Evolutionary conservation across 2,797 vertebrate species (phyloP), one percentile per base, ranked within the genome.

Genomic region (Eidolon dupreanum): DNA sequence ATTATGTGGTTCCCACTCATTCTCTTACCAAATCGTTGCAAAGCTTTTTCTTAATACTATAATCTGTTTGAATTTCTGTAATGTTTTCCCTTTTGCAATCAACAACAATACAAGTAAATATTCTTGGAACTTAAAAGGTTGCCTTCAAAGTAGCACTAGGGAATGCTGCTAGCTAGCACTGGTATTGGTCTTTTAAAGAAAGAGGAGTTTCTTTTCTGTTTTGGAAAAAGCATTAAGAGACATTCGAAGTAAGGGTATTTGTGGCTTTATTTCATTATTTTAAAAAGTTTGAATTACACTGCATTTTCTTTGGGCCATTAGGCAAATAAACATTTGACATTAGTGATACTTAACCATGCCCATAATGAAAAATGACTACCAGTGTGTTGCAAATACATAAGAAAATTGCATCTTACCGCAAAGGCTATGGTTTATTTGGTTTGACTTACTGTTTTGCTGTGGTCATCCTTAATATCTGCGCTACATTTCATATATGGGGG

Each of bases 301-400:
- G 41, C 10, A 7, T 92, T 90, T 95, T 71, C 43, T 90, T 84
- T 87, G 70, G 86, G 88, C 41, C 59, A 88, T 85, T 83, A 90
- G 70, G 28, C 74, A 97, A 89, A 86, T 92, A 90, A 92, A 75
- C 41, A 43, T n/a, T 92, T 90, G 85, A 94, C 90, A 33, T 68
- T 92, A 49, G 41, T 78, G 57, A 90, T 85, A 66, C 7, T 51
- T 81, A 86, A 63, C n/a, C 36, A 13, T 36, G 33, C 61, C 73
- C 92, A 33, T 10, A 83, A 83, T 91, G 78, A 77, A 95, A 92
- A 88, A 51, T 15, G 20, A 68, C 78, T 66, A 57, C 74, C 36
- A 75, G 22, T 61, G 5, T 83, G 49, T 84, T 63, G 19, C 41
- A 53, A 43, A 33, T 49, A 79, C 26, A 1, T 11, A 26, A 90